Base-by-base conservation (phyloP, 2,113 vertebrate genomes). In the Paradoxurus hermaphroditus region DNA sequence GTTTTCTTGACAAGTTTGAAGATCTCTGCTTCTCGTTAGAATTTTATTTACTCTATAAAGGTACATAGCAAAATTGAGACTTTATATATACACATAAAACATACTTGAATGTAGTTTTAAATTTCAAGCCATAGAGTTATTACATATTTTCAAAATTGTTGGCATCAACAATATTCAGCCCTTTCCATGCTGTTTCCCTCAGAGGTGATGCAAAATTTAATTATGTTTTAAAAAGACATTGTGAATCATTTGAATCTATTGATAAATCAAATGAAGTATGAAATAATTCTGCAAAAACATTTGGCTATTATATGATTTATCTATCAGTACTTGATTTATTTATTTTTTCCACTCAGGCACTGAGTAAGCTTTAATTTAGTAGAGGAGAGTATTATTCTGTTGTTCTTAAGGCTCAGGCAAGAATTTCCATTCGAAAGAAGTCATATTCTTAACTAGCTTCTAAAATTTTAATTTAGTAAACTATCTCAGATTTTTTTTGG, bases 171-270 rank as follows among this genome's bases (percentile, higher is more conserved):
- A 87, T 91, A 92, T 96, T 97, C 31, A 75, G n/a, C 29, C 4
- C 89, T 98, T 98, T 44, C 88, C 83, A 96, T 98, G 91, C 94
- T 96, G 36, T 95, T 98, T 95, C 87, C 90, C 82, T 97, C 85
- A 94, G 75, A 79, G 25, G 93, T 84, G 62, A 97, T 96, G 70
- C 79, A 97, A 97, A 92, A 83, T 86, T 11, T 97, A 98, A 97
- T 91, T 97, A 85, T 3, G 15, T 82, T 94, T 95, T 97, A 77
- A 87, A 91, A 95, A 88, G 34, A 62, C 41, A 72, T 62, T 86
- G 13, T 46, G 36, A 83, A 91, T 77, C 21, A 63, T 89, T 59
- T 59, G 11, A 39, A 51, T 72, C 13, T 92, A 46, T 85, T 34
- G 13, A 51, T 82, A 84, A 93, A 79, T 63, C n/a, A 68, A 83